A percentile compares a stretch with the other conserved stretches of the same genome.
These are phyloP conservation scores for Brevimyrus niger DNA, from an alignment of 2,113 vertebrate genomes.

Conservation along the genomic window DNA sequence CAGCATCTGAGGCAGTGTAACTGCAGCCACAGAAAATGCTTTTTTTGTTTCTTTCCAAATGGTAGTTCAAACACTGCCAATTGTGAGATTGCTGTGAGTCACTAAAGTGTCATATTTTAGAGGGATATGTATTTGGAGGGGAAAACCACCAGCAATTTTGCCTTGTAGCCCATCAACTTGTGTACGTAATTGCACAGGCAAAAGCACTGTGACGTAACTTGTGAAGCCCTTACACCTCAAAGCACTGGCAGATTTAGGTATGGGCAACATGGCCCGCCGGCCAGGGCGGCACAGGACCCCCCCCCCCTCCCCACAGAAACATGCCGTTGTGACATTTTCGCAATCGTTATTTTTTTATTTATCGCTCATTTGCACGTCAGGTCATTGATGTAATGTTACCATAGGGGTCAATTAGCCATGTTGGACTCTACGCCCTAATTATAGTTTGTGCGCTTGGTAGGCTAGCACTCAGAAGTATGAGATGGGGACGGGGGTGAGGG, in stretches of 20 bases:
- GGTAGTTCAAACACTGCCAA: constrained; percentile 21
- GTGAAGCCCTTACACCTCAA: neutral
- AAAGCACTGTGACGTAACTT: neutral
- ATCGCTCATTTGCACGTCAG: neutral
- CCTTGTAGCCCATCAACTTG: constrained; percentile 22
- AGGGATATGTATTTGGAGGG: constrained; percentile 22
- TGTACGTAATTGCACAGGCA: constrained; percentile 21
- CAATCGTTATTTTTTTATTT: no score
- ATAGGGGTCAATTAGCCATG: neutral
- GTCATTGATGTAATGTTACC: neutral
- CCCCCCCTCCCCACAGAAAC: neutral
- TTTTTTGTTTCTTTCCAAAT: constrained; percentile 5
- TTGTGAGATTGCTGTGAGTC: constrained; percentile 27
- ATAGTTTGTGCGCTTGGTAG: neutral
- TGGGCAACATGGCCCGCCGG: neutral
- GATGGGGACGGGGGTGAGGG: neutral
- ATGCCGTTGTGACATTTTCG: neutral
- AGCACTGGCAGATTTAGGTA: neutral
- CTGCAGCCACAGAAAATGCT: neutral
- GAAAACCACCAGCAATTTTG: constrained; percentile 30
- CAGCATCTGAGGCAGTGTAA: neutral
- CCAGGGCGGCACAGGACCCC: no score
- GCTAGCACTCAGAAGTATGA: neutral
- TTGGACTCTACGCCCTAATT: neutral
- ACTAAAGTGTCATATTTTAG: constrained; percentile 32